Evolutionary conservation across 2,113 vertebrate species (phyloP).

Genomic region (Onychostruthus taczanowskii): DNA sequence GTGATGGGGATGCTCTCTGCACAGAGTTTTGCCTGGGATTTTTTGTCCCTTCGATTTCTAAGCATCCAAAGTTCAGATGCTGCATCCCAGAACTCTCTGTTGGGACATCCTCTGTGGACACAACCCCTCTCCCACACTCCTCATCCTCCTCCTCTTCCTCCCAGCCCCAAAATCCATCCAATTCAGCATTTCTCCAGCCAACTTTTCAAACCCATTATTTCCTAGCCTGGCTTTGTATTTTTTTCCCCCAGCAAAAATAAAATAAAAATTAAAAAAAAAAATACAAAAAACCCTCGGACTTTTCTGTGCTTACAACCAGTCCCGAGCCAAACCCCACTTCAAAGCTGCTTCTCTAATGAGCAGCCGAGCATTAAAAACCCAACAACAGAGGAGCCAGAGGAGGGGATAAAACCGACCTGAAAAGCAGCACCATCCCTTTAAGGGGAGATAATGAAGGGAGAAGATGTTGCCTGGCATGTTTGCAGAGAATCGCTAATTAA

Average conservation of each 20-base stretch:
- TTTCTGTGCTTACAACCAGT: not conserved
- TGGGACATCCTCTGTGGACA: not conserved
- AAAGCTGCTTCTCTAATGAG: conserved; percentile 33
- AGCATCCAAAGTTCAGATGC: not conserved
- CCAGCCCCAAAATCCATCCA: not conserved
- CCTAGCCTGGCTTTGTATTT: not conserved
- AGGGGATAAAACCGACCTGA: not conserved
- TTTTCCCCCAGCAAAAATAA: rapidly evolving
- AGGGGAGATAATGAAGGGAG: conserved; percentile 63
- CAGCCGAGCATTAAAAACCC: not conserved
- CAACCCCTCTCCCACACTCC: not conserved
- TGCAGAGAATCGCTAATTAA: conserved; percentile 69
- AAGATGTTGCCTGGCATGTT: conserved; percentile 60
- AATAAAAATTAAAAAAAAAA: no score
- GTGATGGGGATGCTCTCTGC: rapidly evolving
- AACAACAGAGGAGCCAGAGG: not conserved
- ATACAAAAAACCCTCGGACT: not conserved
- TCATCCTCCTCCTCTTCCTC: not conserved
- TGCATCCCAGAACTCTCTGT: not conserved
- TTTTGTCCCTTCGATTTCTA: not conserved
- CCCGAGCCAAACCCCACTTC: conserved; percentile 7
- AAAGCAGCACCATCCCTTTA: conserved; percentile 51
- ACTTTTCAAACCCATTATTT: not conserved
- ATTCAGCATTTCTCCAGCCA: not conserved
- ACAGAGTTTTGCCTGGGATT: rapidly evolving